Base-by-base conservation (phyloP, 2,797 vertebrate genomes). In the Moxostoma hubbsi region DNA sequence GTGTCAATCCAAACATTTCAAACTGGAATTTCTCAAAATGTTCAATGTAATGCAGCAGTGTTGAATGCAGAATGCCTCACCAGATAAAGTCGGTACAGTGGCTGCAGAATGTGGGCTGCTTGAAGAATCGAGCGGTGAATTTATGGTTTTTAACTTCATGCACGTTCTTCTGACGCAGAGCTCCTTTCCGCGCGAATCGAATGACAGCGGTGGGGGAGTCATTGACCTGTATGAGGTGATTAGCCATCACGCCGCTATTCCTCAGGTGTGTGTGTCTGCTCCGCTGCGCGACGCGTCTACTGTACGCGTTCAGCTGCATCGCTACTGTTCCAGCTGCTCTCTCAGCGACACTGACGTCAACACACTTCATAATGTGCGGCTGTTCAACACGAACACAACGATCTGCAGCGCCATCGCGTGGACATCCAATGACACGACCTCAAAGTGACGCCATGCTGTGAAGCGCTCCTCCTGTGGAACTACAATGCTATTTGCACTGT, bases 51-150 rank as follows among this genome's bases (percentile, higher is more conserved):
- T 15, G 67, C 51, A 45, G 4, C 8, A 15, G 51, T 11, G 36
- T 54, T 55, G 18, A 15, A 24, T 13, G 11, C 62, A 46, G 8
- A 64, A 46, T 16, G 49, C 49, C 94, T 96, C 90, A 97, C 96
- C 95, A 97, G 91, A 98, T 97, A 92, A 97, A 98, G 94, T 97
- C 96, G 81, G 94, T 97, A 89, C 96, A 97, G 87, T 97, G 96
- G 92, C 96, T 96, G 93, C 95, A 97, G 93, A 96, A 97, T 80
- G 96, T 96, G 85, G 96, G 96, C 87, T 97, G 96, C 93, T 95
- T 97, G 92, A 96, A 97, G 91, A 96, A 96, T 73, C 96, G 93
- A 24, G 96, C 96, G 65, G 85, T 97, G 86, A 98, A 97, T 89
- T 95, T 96, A 89, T 98, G 96, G 87, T 96, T 93, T 90, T 97